phyloP scores from a whole-genome alignment of 2,797 vertebrate species.

The Xenopus petersii region DNA sequence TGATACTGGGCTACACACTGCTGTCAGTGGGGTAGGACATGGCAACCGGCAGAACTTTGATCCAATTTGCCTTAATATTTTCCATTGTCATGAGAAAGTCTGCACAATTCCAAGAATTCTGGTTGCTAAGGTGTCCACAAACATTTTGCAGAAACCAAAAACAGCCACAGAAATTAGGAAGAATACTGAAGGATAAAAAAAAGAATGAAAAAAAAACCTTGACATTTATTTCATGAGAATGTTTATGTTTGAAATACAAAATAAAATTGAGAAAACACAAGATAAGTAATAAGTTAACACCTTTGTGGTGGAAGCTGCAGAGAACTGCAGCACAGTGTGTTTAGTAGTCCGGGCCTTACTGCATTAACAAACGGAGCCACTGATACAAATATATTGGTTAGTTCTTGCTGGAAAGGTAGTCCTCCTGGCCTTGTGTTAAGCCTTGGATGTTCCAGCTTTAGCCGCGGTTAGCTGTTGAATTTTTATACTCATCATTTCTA shows the following conservation, averaged over 20 bases:
- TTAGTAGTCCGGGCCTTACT: slow-evolving; percentile 19
- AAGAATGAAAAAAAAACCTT: too few species aligned
- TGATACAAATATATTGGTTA: background rate
- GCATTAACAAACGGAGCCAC: slow-evolving; percentile 13
- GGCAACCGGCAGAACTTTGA: too few species aligned
- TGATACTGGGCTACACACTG: too few species aligned
- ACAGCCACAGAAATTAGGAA: too few species aligned
- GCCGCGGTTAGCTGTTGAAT: slow-evolving; percentile 82
- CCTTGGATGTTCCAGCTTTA: slow-evolving; percentile 75
- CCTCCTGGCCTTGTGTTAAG: slow-evolving; percentile 55
- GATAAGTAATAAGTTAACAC: slow-evolving; percentile 39
- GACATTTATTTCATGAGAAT: slow-evolving; percentile 1
- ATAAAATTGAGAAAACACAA: slow-evolving; percentile 19
- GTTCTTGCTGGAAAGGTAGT: background rate
- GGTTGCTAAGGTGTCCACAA: too few species aligned
- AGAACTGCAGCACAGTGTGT: slow-evolving; percentile 23
- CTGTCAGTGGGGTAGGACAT: too few species aligned
- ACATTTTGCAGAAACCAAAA: too few species aligned
- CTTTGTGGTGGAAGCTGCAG: slow-evolving; percentile 34
- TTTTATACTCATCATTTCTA: slow-evolving; percentile 89
- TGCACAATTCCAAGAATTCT: too few species aligned
- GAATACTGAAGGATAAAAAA: too few species aligned
- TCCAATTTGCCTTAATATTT: too few species aligned
- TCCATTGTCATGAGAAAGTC: too few species aligned
- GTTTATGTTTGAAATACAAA: slow-evolving; percentile 38